Evolutionary conservation across 2,113 vertebrate genomes (phyloP), one percentile per base, ranked within the genome.

Genomic region (Microcebus jonahi): DNA sequence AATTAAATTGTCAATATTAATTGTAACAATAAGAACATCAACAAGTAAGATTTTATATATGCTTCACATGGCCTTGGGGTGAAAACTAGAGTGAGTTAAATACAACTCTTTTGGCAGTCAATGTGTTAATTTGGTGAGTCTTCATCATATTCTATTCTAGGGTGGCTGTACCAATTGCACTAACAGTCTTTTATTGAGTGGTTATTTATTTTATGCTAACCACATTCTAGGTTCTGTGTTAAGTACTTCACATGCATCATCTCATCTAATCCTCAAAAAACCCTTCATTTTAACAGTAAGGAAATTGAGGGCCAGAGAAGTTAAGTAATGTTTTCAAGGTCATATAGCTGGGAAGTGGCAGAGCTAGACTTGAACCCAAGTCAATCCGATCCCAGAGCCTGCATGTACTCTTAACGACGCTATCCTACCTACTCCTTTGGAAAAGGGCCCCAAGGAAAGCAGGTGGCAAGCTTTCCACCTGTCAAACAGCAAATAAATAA

Each of bases 321-420:
- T 91, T 73, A 89, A 75, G 31, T 80, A 93, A 65, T n/a, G 2
- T 90, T 97, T 93, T 95, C 36, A 94, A 84, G 88, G 29, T 85
- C 42, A 85, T 48, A 63, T 8, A 53, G 8, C 42, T 85, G 45
- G 45, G 17, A 90, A 95, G 45, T 76, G 20, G 23, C 67, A 88
- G 55, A 90, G 53, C 15, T 68, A 11, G 34, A 90, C 39, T 83
- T 96, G 36, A 55, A 59, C 59, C 11, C 5, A 20, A 39, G 34
- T 73, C 17, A 76, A 36, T 95, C 31, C 95, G 34, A 82, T 76
- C 55, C 48, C 59, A 84, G 70, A 95, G 39, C 61, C 20, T 70
- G 11, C 67, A 57, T 65, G 3, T 71, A 88, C 11, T 85, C 48
- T 85, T 94, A 80, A 70, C 93, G 79, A 94, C 9, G 23, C 21